phyloP scores from a whole-genome alignment of 2,113 vertebrate genomes.

The Eolophus roseicapilla region DNA sequence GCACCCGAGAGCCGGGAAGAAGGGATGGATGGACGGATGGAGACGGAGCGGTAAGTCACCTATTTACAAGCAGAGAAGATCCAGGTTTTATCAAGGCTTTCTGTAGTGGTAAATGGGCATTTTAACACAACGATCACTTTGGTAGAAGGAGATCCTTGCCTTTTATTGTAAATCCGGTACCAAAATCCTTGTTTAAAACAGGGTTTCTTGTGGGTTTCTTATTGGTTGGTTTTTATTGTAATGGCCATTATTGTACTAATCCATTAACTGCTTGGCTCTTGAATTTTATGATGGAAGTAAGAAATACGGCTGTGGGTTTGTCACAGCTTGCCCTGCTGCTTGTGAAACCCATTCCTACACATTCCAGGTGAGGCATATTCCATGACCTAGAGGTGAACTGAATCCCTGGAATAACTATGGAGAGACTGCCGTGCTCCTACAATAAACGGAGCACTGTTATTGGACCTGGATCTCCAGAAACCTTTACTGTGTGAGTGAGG shows the following conservation, averaged over 20 bases:
- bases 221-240: neutral
- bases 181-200: neutral
- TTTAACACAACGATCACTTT: neutral
- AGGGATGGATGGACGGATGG: conserved; percentile 73
- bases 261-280: neutral
- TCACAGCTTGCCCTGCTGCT: neutral
- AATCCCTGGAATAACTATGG: neutral
- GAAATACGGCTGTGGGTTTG: neutral
- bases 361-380: neutral
- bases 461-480: neutral
- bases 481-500: neutral
- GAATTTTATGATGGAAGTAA: neutral
- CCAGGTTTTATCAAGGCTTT: neutral
- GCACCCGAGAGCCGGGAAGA: conserved; percentile 72
- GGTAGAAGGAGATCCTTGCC: neutral
- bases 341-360: neutral
- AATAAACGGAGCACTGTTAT: neutral
- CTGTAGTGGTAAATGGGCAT: neutral
- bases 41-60: conserved; percentile 72
- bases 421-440: neutral
- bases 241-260: too few species aligned
- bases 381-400: neutral
- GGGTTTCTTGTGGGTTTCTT: neutral
- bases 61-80: neutral
- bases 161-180: neutral